phyloP scores from a whole-genome alignment of 2,113 vertebrate species.

The Rhodinocichla rosea region DNA sequence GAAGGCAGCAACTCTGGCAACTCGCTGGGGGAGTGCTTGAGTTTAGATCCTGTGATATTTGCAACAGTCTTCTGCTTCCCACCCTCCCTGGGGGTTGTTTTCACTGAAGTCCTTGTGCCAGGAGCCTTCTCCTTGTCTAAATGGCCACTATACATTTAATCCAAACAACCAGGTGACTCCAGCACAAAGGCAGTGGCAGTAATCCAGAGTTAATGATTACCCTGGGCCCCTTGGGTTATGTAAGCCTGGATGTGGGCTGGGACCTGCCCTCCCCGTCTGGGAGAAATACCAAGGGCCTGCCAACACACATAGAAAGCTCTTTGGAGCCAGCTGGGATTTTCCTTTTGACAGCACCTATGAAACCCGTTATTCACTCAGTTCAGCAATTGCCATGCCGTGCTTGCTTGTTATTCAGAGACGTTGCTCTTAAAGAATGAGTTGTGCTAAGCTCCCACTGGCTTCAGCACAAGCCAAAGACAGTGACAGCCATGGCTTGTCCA shows the following conservation, averaged over 20 bases:
- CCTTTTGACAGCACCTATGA: slow-evolving; percentile 45
- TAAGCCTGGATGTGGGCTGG: slow-evolving; percentile 12
- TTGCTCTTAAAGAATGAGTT: background rate
- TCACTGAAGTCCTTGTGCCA: background rate
- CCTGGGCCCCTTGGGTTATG: slow-evolving; percentile 39
- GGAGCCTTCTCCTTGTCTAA: background rate
- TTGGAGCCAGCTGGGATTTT: slow-evolving; percentile 32
- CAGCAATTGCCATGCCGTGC: background rate
- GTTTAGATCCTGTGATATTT: background rate
- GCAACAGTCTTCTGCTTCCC: background rate
- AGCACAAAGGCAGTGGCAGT: slow-evolving; percentile 36
- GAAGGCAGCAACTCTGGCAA: background rate
- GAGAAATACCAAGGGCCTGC: slow-evolving; percentile 36
- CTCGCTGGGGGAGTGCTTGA: background rate
- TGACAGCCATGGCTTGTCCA: background rate
- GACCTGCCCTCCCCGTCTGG: background rate
- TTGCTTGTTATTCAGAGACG: slow-evolving; percentile 3
- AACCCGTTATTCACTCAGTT: background rate
- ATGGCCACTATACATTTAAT: slow-evolving; percentile 41
- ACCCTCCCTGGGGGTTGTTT: background rate
- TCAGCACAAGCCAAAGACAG: background rate
- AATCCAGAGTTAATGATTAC: slow-evolving; percentile 66
- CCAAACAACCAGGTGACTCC: slow-evolving; percentile 64
- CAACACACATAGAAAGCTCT: slow-evolving; percentile 16
- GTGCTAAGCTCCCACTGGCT: background rate